Evolutionary conservation across 2,113 vertebrate species (phyloP), one percentile per base, ranked within the genome.

Genomic region (Corythoichthys intestinalis): DNA sequence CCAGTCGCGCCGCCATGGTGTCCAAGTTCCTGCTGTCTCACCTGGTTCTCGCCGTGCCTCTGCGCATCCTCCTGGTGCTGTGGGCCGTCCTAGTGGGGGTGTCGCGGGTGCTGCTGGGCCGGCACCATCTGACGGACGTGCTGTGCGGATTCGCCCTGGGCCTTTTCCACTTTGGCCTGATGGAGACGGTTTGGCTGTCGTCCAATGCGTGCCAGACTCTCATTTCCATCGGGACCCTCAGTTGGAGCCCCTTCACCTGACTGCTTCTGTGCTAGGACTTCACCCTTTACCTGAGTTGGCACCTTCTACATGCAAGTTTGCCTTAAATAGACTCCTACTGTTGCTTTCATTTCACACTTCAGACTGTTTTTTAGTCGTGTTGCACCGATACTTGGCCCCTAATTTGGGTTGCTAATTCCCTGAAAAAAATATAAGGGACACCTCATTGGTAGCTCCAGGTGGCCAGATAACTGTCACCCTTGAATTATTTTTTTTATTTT

Each of bases 1-100:
- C 97, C 86, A 98, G 96, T 90, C 80, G 95, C 0, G 97, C 93
- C 0, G 94, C 94, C 72, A 96, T 99, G 96, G 93, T 99, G 37
- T 94, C 95, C 86, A 95, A 94, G 87, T 99, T 99, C 92, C 93
- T 98, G 82, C 93, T 98, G 81, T 96, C 92, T 66, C 97, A 99
- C 88, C 89, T 98, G 87, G 96, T 98, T 34, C 88, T 99, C 84
- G 97, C 96, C 0, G 94, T 97, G 82, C 97, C 97, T 0, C 90
- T 99, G 0, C 94, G 96, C 1, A 87, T 98, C 67, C 92, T 99
- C 59, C 86, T 99, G 85, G 93, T 98, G 57, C 90, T 98, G 67
- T 98, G 97, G 97, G 97, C 96, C 58, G 74, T 97, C 60, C 92
- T 94, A 0, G 94, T 96, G 83, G 96, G 96, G 68, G 57, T 97